Evolutionary conservation across 2,113 vertebrate species (phyloP), one percentile per base, ranked within the genome.

Genomic region (Atherinomorus stipes): DNA sequence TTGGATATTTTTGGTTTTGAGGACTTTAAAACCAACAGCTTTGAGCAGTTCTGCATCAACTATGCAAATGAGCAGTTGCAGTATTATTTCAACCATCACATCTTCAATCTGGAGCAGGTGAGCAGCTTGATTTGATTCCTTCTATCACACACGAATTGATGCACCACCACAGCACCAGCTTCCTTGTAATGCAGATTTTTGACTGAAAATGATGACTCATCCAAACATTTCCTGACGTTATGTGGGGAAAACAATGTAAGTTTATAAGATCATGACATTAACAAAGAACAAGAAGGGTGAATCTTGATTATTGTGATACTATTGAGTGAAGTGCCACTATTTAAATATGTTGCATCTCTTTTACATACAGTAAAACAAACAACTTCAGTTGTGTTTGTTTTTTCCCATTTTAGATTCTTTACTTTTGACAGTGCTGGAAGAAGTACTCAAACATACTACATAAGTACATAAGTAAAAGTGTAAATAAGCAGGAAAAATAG

Each of bases 61-160:
- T 99, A 99, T n/a, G 97, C 98, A 76, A 99, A 99, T 0, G 97
- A 99, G 81, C 97, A 99, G 91, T 95, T 99, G 51, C 98, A 99
- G 92, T 97, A 98, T 92, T 99, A 99, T 89, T 99, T 99, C 93
- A 99, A 98, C 80, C 96, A 99, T 76, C 97, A 99, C 85, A 99
- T 99, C 84, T 99, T 99, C 90, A 98, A 96, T 74, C 90, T 99
- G 73, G 97, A 99, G 74, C 98, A 99, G 96, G 98, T 98, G 79
- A 93, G 93, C 22, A 11, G 1, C n/a, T 13, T 11, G 1, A 2
- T 54, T 79, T 65, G 0, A 38, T 53, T 26, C 4, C 18, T 10
- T 11, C 3, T 15, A 6, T 22, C 5, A 4, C 11, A 2, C 12
- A 16, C 13, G 1, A 11, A 58, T 22, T 1, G 21, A 18, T 2